Percentiles rank a stretch among this genome's conserved stretches.
These are phyloP conservation scores for Atta texana DNA, from an alignment of 1,140 invertebrate species.

Conservation along the genomic window DNA sequence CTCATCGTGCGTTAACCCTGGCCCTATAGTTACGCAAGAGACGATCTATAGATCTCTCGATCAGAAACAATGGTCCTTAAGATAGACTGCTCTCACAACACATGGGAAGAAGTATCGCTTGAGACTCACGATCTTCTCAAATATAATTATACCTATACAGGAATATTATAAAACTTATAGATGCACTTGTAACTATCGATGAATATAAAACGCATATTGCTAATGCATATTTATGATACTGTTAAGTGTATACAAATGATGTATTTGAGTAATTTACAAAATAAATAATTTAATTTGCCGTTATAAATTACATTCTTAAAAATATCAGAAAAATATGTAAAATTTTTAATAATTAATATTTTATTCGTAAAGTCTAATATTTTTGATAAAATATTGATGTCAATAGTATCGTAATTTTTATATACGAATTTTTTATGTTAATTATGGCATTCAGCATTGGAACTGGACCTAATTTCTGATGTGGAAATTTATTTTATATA, in stretches of 20 bases:
- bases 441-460: background rate
- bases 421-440: background rate
- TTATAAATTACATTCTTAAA: background rate
- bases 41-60: constrained; percentile 49
- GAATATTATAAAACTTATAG: constrained; percentile 11
- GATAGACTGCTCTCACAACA: constrained; percentile 65
- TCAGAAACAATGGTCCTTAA: constrained; percentile 60
- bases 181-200: background rate
- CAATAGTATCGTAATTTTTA: background rate
- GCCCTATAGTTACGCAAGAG: constrained; percentile 56
- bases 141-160: constrained; percentile 22
- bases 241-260: background rate
- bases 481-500: background rate
- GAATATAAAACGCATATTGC: background rate
- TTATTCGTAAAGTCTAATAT: background rate
- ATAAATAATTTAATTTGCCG: background rate
- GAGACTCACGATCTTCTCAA: constrained; percentile 11
- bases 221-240: background rate
- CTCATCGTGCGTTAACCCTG: constrained; percentile 67
- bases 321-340: background rate
- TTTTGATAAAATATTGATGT: background rate
- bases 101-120: constrained; percentile 61
- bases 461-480: background rate
- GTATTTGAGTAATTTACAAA: background rate
- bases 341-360: background rate